Evolutionary conservation across 2,113 vertebrate genomes (phyloP).

Genomic region (Phylloscopus trochilus): DNA sequence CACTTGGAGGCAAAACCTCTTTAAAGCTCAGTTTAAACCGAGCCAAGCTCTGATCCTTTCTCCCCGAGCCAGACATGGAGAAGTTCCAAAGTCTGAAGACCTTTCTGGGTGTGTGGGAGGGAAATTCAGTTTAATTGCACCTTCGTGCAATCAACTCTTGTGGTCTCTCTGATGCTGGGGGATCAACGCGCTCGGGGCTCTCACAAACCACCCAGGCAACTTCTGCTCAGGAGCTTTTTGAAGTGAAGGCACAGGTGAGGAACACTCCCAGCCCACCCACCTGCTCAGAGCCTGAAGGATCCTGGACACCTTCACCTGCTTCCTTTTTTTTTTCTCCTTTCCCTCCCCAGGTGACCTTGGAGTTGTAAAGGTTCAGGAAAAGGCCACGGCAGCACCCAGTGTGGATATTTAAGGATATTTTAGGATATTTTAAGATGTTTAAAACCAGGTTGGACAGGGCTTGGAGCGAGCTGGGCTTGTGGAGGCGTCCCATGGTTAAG

Average conservation of each 20-base stretch:
- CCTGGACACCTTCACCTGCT: accelerated
- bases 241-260: background rate
- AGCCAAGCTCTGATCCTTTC: too few species aligned
- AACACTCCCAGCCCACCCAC: background rate
- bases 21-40: too few species aligned
- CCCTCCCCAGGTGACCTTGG: background rate
- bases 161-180: background rate
- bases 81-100: background rate
- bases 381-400: too few species aligned
- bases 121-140: background rate
- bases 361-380: background rate
- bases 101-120: background rate
- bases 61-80: background rate
- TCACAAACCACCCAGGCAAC: background rate
- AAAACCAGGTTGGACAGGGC: background rate
- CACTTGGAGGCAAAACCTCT: too few species aligned
- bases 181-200: background rate
- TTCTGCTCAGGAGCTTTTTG: background rate
- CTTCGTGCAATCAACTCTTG: background rate
- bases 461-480: too few species aligned
- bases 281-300: too few species aligned
- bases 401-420: too few species aligned
- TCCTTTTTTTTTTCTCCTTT: too few species aligned
- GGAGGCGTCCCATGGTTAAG: too few species aligned
- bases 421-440: background rate